Conservation (phyloP, 2,888 invertebrate genomes). For the Cryptocheilus praepositus region DNA sequence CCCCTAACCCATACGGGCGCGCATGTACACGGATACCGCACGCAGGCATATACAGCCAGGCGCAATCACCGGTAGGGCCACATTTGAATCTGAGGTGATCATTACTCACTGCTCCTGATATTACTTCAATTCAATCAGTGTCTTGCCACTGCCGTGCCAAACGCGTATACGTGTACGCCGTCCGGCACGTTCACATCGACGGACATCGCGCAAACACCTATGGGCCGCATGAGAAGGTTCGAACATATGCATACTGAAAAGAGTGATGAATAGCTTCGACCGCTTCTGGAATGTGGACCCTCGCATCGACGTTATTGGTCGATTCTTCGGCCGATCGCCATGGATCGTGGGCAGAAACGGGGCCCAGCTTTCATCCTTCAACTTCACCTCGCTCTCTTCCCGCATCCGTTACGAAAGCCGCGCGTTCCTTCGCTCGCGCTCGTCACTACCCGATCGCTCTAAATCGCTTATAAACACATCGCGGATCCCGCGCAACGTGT, state of each 20-base stretch:
- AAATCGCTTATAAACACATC: background rate
- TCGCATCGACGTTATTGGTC: slow-evolving; percentile 67
- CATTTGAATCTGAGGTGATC: slow-evolving; percentile 72
- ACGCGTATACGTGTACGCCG: slow-evolving; percentile 28
- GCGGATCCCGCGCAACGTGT: too few species aligned
- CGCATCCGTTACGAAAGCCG: slow-evolving; percentile 5
- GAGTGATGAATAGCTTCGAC: slow-evolving; percentile 65
- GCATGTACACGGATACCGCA: slow-evolving; percentile 2
- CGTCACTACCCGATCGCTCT: background rate
- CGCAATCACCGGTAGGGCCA: slow-evolving; percentile 67
- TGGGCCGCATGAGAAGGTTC: slow-evolving; percentile 29
- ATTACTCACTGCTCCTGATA: slow-evolving; percentile 75
- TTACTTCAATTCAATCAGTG: slow-evolving; percentile 75
- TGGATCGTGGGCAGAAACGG: slow-evolving; percentile 26
- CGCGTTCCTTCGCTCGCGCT: background rate
- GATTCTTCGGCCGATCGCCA: slow-evolving; percentile 38
- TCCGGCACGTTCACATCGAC: slow-evolving; percentile 29
- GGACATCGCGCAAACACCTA: slow-evolving; percentile 37
- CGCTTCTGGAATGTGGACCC: slow-evolving; percentile 63
- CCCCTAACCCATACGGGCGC: slow-evolving; percentile 20
- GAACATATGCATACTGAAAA: slow-evolving; percentile 28
- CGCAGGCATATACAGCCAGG: slow-evolving; percentile 17
- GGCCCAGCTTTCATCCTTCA: slow-evolving; percentile 25
- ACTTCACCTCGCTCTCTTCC: background rate
- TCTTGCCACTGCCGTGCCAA: slow-evolving; percentile 66